Evolutionary conservation across 2,113 vertebrate species (phyloP).

Genomic region (Elgaria multicarinata): DNA sequence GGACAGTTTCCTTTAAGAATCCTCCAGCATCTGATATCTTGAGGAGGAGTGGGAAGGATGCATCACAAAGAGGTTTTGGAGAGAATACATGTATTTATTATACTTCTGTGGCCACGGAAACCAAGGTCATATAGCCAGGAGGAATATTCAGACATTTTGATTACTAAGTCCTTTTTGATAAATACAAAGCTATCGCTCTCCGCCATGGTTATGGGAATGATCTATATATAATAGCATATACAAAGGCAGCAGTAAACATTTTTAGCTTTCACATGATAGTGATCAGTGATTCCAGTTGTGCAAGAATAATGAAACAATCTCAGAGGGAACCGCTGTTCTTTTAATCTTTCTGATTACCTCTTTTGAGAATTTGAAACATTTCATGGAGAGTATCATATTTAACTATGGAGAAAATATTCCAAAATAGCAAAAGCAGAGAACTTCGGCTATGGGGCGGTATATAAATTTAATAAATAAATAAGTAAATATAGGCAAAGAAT

Average conservation of each 20-base stretch:
- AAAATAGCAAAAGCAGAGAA: no score
- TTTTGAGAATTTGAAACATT: constrained; percentile 47
- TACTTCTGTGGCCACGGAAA: neutral
- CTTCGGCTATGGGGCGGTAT: no score
- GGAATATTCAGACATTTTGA: neutral
- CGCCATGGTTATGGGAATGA: constrained; percentile 42
- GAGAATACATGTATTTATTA: neutral
- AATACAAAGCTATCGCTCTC: neutral
- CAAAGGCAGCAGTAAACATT: constrained; percentile 57
- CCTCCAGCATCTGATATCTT: neutral
- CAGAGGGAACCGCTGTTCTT: constrained; percentile 55
- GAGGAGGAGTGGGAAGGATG: neutral
- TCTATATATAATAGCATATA: constrained; percentile 51
- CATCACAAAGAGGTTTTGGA: neutral
- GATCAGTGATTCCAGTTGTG: constrained; percentile 38
- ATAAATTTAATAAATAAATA: no score
- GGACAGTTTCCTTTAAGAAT: neutral
- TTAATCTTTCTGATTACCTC: constrained; percentile 61
- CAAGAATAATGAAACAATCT: constrained; percentile 46
- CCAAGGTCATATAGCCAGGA: constrained; percentile 20
- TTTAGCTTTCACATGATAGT: constrained; percentile 38
- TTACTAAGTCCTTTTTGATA: constrained; percentile 13
- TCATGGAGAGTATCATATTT: constrained; percentile 41
- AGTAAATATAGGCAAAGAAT: constrained; percentile 27
- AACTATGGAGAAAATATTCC: constrained; percentile 41